Percentiles rank a stretch among this genome's conserved stretches.
Conservation (phyloP, 2,113 vertebrate species). For the rat (Rattus norvegicus) region GRCr8 NC_086032.1:99688501-99689000, state of each 20-base stretch:
- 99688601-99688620: not conserved
- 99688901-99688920: too few species aligned
- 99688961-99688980: slow-evolving; percentile 61
- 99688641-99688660: not conserved
- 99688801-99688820: slow-evolving; percentile 46
- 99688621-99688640: not conserved
- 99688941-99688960: too few species aligned
- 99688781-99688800: slow-evolving; percentile 36
- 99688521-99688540: not conserved
- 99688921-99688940: too few species aligned
- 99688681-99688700: not conserved
- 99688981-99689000: slow-evolving; percentile 44
- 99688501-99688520: slow-evolving; percentile 32
- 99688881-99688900: too few species aligned
- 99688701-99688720: not conserved
- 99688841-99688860: too few species aligned
- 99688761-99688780: not conserved
- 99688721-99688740: not conserved
- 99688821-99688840: slow-evolving; percentile 55
- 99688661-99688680: not conserved
- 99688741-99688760: not conserved
- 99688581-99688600: not conserved
- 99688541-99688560: not conserved
- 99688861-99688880: too few species aligned
- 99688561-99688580: not conserved